Conservation (phyloP, 2,113 vertebrate genomes). For the Cathartes aura region DNA sequence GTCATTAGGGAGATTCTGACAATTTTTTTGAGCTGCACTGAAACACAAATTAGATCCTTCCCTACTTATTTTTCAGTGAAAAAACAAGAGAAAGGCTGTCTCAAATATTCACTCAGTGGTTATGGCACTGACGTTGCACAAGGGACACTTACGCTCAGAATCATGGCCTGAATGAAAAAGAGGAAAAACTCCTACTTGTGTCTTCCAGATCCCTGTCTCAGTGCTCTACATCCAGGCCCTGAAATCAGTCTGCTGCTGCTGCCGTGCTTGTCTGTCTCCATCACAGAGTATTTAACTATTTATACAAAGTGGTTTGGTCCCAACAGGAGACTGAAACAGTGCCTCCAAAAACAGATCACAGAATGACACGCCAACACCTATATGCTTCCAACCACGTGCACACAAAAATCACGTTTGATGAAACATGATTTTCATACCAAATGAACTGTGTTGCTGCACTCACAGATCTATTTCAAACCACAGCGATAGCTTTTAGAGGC, state of each 20-base stretch:
- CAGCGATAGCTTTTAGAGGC: background rate
- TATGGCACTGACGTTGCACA: background rate
- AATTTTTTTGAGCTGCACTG: background rate
- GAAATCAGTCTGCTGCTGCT: background rate
- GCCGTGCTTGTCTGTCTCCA: background rate
- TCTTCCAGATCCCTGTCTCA: background rate
- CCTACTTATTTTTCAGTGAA: background rate
- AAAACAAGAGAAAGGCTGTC: background rate
- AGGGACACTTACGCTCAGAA: accelerated
- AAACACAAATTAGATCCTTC: background rate
- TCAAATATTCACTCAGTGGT: background rate
- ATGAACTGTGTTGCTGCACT: background rate
- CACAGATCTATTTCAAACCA: background rate
- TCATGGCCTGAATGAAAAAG: background rate
- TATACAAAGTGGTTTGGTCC: background rate
- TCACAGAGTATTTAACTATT: background rate
- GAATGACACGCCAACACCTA: background rate
- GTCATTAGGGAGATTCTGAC: background rate
- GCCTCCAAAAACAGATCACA: background rate
- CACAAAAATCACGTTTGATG: background rate
- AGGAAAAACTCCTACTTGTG: accelerated
- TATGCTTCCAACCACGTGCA: background rate
- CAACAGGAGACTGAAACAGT: background rate
- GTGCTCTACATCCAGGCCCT: background rate
- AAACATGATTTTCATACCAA: background rate